phyloP scores from a whole-genome alignment of 2,113 vertebrate species.

The Pristiophorus japonicus region DNA sequence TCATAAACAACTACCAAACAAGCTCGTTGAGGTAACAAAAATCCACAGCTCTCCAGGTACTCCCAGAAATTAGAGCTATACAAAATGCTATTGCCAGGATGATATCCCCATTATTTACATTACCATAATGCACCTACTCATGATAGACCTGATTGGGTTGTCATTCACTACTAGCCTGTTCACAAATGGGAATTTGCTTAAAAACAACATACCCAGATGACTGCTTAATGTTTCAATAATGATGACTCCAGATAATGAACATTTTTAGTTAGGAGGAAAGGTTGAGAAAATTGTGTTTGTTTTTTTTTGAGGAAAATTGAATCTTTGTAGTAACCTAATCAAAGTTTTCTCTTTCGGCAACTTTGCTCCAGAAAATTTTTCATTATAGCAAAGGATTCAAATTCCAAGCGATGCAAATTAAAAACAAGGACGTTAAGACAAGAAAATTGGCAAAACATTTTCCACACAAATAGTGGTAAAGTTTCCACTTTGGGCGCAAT shows the following conservation, averaged over 20 bases:
- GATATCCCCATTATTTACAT: neutral
- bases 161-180: neutral
- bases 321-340: neutral
- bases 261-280: conserved; percentile 1
- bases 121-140: no score
- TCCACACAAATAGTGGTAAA: neutral
- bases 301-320: neutral
- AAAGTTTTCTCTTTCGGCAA: neutral
- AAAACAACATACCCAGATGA: neutral
- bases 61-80: neutral
- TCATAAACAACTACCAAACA: neutral
- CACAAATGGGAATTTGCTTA: neutral
- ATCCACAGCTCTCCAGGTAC: neutral
- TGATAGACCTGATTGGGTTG: neutral
- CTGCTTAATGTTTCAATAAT: neutral
- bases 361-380: neutral
- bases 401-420: neutral
- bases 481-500: neutral
- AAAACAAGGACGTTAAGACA: neutral
- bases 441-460: neutral
- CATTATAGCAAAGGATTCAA: neutral
- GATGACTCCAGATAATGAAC: no score
- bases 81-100: neutral
- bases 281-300: neutral
- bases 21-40: neutral